Evolutionary conservation across 2,888 invertebrate species (phyloP), one percentile per base, ranked within the genome.

Genomic region (Drosophila demipolita): DNA sequence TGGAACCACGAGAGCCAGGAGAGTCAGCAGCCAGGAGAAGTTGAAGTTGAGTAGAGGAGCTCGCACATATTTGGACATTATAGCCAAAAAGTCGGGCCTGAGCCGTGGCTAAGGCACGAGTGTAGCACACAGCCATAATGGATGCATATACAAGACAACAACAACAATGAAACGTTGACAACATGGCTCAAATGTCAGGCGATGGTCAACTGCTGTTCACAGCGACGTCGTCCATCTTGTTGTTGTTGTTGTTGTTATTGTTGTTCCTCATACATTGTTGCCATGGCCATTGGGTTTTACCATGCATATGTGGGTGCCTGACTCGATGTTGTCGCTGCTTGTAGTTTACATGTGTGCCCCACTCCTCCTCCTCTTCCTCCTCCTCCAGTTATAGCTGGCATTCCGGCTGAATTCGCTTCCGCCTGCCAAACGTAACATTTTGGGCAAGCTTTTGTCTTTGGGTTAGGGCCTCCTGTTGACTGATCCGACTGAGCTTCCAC

Each of bases 171-270:
- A 42, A 82, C 85, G 88, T 87, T 85, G 90, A 89, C 90, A 89
- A 86, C 85, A 87, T 87, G 90, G 88, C 88, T 89, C 90, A 89
- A 87, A 87, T 87, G 88, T 89, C 90, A 89, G 83, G 66, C 83
- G 82, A 82, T 89, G 90, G 88, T 80, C 86, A 86, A 82, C 83
- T 83, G 70, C 86, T 80, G 77, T 74, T 75, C 83, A 64, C 73
- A 54, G 42, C 53, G 42, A 11, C 60, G 45, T 61, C 54, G 53
- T 29, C n/a, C 23, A 15, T 23, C 15, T 45, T 74, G 54, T n/a
- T 61, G 59, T 36, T 70, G 58, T 50, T 60, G 53, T 55, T 65
- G 53, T n/a, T 65, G 32, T 20, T 74, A 53, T 48, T 53, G 32
- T 48, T 50, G 32, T 59, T 49, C 54, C 66, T 17, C 66, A 54